These are phyloP conservation scores for Asarcornis scutulata DNA, from an alignment of 2,113 vertebrate species.

Conservation along the genomic window DNA sequence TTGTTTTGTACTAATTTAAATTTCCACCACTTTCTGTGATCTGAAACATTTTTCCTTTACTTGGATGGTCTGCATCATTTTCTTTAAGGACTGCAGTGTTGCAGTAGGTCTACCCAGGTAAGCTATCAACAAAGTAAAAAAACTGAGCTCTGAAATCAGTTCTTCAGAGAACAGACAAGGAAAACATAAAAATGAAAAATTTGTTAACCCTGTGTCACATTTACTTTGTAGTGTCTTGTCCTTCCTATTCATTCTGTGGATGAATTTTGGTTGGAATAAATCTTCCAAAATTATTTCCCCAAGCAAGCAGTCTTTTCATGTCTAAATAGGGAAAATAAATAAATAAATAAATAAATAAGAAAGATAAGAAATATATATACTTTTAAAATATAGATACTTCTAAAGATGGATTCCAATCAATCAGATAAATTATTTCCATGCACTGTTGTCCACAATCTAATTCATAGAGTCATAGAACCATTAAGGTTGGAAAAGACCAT, in stretches of 20 bases:
- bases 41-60: background rate
- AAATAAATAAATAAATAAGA: background rate
- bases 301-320: background rate
- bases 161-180: background rate
- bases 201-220: background rate
- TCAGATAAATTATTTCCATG: background rate
- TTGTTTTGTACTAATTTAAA: background rate
- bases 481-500: too few species aligned
- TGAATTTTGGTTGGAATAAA: background rate
- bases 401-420: background rate
- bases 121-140: background rate
- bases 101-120: too few species aligned
- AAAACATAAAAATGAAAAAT: background rate
- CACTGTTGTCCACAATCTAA: background rate
- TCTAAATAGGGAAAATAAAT: too few species aligned
- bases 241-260: background rate
- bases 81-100: background rate
- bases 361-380: background rate
- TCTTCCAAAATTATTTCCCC: background rate
- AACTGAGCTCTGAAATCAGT: background rate
- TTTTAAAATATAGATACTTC: background rate
- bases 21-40: background rate
- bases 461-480: too few species aligned
- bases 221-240: background rate
- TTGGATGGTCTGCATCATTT: background rate